Evolutionary conservation across 1,140 invertebrate species (phyloP).

Genomic region (Aphelenchoides avenae): DNA sequence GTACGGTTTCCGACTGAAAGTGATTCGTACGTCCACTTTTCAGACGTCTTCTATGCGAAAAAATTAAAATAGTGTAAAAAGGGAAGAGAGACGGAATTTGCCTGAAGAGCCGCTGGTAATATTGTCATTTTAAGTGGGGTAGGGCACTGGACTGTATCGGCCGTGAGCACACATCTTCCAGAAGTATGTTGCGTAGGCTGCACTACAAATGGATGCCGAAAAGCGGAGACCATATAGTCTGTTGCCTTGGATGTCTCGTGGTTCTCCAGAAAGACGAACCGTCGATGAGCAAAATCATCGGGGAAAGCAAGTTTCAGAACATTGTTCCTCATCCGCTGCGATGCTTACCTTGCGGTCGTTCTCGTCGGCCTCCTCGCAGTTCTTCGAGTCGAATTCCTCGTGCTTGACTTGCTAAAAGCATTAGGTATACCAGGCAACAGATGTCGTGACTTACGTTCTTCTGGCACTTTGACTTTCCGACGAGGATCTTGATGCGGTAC

Average conservation of each 20-base stretch:
- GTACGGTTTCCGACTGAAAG: too few species aligned
- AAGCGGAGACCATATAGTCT: background rate
- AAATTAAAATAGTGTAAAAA: too few species aligned
- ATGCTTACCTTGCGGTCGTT: conserved; percentile 4
- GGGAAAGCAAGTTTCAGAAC: too few species aligned
- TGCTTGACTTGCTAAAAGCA: background rate
- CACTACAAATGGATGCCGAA: background rate
- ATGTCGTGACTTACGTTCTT: conserved; percentile 16
- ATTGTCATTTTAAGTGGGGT: too few species aligned
- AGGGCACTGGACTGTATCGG: too few species aligned
- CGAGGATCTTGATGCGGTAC: conserved; percentile 16
- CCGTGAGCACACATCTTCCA: background rate
- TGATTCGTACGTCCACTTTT: too few species aligned
- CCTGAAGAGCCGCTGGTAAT: too few species aligned
- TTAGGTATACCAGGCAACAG: background rate
- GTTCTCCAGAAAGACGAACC: background rate
- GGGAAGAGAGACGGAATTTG: too few species aligned
- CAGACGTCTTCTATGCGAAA: too few species aligned
- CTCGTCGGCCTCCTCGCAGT: background rate
- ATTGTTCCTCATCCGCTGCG: too few species aligned
- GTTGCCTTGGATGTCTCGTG: background rate
- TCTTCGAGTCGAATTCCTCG: conserved; percentile 1
- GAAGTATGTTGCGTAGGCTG: background rate
- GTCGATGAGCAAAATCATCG: too few species aligned
- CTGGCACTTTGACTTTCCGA: conserved; percentile 16